Evolutionary conservation across 2,113 vertebrate species (phyloP), one percentile per base, ranked within the genome.

Genomic region (Macroglossus sobrinus): DNA sequence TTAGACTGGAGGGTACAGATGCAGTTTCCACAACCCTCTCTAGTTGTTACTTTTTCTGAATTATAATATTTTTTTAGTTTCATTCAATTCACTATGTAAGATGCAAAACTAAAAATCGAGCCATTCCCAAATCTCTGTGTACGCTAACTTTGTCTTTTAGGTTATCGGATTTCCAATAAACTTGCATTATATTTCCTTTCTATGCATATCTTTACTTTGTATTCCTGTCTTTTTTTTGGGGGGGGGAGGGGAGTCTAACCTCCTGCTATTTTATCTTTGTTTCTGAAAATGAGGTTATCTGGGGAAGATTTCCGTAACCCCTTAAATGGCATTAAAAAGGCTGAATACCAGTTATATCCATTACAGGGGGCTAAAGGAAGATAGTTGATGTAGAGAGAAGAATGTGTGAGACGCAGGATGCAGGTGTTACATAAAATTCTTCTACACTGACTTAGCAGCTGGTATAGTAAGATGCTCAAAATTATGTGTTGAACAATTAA

Each of bases 361-460:
- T 63, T 11, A 68, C 69, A 35, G 14, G 4, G 21, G 2, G 33
- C 33, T 7, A 40, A 63, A 45, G 30, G 12, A 96, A 5, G 38
- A 19, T 1, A 33, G 0, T 74, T 2, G 57, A 33, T 24, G 13
- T 8, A 38, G 15, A 50, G 24, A 72, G 4, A 53, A 40, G 40
- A 80, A 33, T 53, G 15, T 72, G 24, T 40, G 66, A 15, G 75
- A 57, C 1, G 4, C 6, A 28, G 6, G 24, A 4, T 50, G 1
- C 4, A 43, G 3, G 0, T 22, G 13, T 53, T 43, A 19, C 10
- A 3, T 22, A 61, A 38, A 35, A 10, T 33, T n/a, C 33, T 2
- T 71, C 63, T 15, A 38, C 8, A 33, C 21, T 47, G 12, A 0
- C 61, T 78, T 74, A 82, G 4, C n/a, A 53, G 7, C 24, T 59